phyloP scores from a whole-genome alignment of 1,140 invertebrate genomes.

The Trichoplusia ni region DNA sequence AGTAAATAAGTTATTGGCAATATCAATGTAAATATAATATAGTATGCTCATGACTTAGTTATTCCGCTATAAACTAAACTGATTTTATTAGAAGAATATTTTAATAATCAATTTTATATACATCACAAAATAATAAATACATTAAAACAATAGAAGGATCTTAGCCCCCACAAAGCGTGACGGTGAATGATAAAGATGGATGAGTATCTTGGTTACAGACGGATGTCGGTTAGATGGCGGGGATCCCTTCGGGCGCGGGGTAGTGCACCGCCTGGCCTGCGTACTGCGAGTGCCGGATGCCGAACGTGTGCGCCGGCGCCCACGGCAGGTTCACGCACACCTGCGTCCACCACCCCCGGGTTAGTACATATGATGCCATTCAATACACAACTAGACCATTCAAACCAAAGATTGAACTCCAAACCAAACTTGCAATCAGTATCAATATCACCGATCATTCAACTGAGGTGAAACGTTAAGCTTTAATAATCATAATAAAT shows the following conservation, averaged over 20 bases:
- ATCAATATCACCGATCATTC: background rate
- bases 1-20: background rate
- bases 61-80: too few relatives aligned
- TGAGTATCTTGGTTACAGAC: conserved; percentile 51
- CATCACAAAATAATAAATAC: conserved; percentile 26
- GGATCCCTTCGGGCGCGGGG: conserved; percentile 67
- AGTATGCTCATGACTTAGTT: too few relatives aligned
- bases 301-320: conserved; percentile 87
- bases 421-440: too few relatives aligned
- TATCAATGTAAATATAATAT: background rate
- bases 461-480: too few relatives aligned
- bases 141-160: conserved; percentile 19
- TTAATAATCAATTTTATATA: conserved; percentile 21
- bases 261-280: conserved; percentile 76
- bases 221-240: conserved; percentile 56
- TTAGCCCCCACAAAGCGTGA: conserved; percentile 4
- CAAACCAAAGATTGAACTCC: background rate
- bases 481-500: too few relatives aligned
- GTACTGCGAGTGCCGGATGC: conserved; percentile 88
- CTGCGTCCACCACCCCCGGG: conserved; percentile 51
- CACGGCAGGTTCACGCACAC: conserved; percentile 78
- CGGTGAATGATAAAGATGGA: conserved; percentile 8
- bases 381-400: background rate
- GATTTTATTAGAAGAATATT: conserved; percentile 27
- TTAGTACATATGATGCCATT: conserved; percentile 36